Evolutionary conservation across 2,113 vertebrate genomes (phyloP).

Genomic region (Chaetodon trifascialis): DNA sequence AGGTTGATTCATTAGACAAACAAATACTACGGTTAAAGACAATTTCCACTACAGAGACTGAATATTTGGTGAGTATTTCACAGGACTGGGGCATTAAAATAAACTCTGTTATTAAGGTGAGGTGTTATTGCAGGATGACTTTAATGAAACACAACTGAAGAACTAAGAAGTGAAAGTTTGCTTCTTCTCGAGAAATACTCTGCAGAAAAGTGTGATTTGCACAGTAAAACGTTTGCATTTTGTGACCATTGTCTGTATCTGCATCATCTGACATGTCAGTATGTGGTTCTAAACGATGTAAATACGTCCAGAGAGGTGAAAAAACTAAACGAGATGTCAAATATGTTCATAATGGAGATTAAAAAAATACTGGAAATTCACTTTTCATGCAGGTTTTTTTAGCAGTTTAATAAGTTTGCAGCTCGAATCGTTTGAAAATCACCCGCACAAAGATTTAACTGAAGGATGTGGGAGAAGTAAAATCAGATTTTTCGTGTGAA

Average conservation of each 20-base stretch:
- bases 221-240: neutral
- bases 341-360: neutral
- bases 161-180: neutral
- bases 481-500: conserved; percentile 78
- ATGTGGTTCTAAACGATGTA: neutral
- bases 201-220: neutral
- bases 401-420: neutral
- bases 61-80: neutral
- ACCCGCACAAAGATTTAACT: conserved; percentile 32
- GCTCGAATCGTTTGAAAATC: neutral
- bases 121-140: neutral
- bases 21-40: conserved; percentile 12
- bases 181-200: neutral
- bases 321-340: neutral
- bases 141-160: neutral
- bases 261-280: neutral
- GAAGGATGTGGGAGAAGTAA: conserved; percentile 71
- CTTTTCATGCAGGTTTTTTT: neutral
- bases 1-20: conserved; percentile 38
- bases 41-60: neutral
- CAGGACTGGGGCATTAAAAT: too few species aligned
- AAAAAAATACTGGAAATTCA: neutral
- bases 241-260: too few species aligned
- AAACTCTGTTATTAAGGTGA: neutral
- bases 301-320: neutral